phyloP scores from a whole-genome alignment of 1,140 invertebrate species.

The Glossosoma conforme region DNA sequence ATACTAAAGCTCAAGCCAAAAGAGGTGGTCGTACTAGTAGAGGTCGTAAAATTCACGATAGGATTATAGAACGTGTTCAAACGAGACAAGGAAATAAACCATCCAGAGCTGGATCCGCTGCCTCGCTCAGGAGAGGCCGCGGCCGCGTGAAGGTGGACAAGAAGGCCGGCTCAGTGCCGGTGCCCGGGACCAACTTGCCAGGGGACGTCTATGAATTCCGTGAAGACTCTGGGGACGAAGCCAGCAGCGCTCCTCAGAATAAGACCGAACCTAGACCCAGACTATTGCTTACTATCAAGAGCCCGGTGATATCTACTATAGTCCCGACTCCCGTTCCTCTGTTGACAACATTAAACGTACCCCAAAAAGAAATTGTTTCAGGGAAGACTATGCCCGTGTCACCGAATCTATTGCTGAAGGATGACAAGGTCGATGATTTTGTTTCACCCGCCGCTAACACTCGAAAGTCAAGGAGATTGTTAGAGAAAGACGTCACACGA shows the following conservation, averaged over 20 bases:
- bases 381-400: slow-evolving; percentile 7
- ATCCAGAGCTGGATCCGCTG: slow-evolving; percentile 43
- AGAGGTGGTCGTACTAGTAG: slow-evolving; percentile 51
- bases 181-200: slow-evolving; percentile 45
- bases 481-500: slow-evolving; percentile 67
- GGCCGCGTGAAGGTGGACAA: slow-evolving; percentile 50
- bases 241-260: slow-evolving; percentile 41
- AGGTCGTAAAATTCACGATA: slow-evolving; percentile 50
- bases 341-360: slow-evolving; percentile 9
- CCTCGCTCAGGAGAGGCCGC: slow-evolving; percentile 45
- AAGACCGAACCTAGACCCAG: slow-evolving; percentile 60
- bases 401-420: slow-evolving; percentile 40
- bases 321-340: slow-evolving; percentile 38
- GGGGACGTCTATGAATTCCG: slow-evolving; percentile 80
- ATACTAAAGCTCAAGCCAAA: slow-evolving; percentile 36
- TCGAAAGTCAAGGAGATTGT: slow-evolving; percentile 72
- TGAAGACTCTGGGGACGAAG: slow-evolving; percentile 74
- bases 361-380: slow-evolving; percentile 28
- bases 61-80: slow-evolving; percentile 43
- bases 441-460: slow-evolving; percentile 58
- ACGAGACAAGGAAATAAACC: slow-evolving; percentile 54
- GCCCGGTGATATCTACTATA: slow-evolving; percentile 47
- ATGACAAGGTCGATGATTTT: slow-evolving; percentile 60
- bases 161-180: slow-evolving; percentile 52
- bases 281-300: slow-evolving; percentile 76